These are phyloP conservation scores for Eupithecia dodoneata DNA, from an alignment of 2,888 invertebrate genomes.

Conservation along the genomic window DNA sequence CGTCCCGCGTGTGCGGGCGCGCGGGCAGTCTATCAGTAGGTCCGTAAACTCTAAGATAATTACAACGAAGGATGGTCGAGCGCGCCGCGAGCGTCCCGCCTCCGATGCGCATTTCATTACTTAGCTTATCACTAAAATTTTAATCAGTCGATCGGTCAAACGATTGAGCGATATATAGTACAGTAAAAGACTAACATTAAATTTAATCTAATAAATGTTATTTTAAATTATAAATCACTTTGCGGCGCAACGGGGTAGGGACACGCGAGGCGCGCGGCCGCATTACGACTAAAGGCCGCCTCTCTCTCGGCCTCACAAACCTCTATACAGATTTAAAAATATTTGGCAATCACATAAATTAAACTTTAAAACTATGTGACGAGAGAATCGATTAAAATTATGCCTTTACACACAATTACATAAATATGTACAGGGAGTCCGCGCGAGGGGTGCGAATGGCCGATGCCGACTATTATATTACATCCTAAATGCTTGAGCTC, in stretches of 20 bases:
- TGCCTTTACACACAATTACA: slow-evolving; percentile 79
- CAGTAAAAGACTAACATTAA: slow-evolving; percentile 84
- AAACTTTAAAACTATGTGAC: slow-evolving; percentile 83
- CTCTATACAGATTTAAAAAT: slow-evolving; percentile 79
- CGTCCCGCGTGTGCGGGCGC: slow-evolving; percentile 46
- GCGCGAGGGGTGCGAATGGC: slow-evolving; percentile 69
- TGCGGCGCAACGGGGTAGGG: slow-evolving; percentile 66
- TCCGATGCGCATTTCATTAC: slow-evolving; percentile 63
- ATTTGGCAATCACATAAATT: slow-evolving; percentile 84
- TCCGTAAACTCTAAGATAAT: slow-evolving; percentile 72
- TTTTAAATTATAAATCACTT: slow-evolving; percentile 82
- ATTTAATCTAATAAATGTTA: slow-evolving; percentile 84
- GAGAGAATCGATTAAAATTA: slow-evolving; percentile 83
- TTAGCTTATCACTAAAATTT: slow-evolving; percentile 84
- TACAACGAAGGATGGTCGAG: slow-evolving; percentile 64
- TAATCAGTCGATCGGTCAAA: slow-evolving; percentile 85
- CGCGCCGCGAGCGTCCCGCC: slow-evolving; percentile 46
- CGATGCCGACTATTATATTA: slow-evolving; percentile 47
- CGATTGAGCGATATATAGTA: slow-evolving; percentile 84
- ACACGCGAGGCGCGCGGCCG: slow-evolving; percentile 53
- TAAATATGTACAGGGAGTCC: slow-evolving; percentile 75
- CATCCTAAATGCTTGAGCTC: slow-evolving; percentile 82
- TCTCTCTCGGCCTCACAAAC: slow-evolving; percentile 62
- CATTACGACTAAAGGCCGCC: slow-evolving; percentile 62
- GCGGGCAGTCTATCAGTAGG: slow-evolving; percentile 66